phyloP scores from a whole-genome alignment of 2,888 invertebrate species.

The Exephanes ischioxanthus region DNA sequence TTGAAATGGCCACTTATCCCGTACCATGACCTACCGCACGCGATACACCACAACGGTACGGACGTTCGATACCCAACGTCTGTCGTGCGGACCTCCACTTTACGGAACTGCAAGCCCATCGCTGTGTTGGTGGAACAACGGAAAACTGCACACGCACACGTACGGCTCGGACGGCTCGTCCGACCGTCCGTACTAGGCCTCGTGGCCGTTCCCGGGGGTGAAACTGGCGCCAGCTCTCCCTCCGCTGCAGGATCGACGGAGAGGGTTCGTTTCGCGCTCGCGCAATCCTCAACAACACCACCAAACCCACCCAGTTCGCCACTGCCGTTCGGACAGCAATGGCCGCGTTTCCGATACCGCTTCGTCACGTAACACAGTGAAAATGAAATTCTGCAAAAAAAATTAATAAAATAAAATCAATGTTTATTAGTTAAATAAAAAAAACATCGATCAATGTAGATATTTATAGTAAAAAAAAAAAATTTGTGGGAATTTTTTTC shows the following conservation, averaged over 20 bases:
- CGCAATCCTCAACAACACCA: slow-evolving; percentile 54
- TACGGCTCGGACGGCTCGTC: not conserved
- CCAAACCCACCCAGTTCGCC: slow-evolving; percentile 65
- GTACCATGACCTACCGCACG: slow-evolving; percentile 62
- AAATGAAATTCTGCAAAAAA: not conserved
- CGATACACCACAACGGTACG: slow-evolving; percentile 24
- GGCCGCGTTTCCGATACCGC: slow-evolving; percentile 53
- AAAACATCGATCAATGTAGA: too few species aligned
- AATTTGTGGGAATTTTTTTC: too few species aligned
- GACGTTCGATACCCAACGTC: slow-evolving; percentile 49
- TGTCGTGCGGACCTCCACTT: slow-evolving; percentile 22
- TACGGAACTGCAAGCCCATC: slow-evolving; percentile 29
- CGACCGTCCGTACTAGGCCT: slow-evolving; percentile 13
- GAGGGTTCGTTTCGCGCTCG: slow-evolving; percentile 61
- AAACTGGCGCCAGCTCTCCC: slow-evolving; percentile 55
- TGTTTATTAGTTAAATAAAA: too few species aligned
- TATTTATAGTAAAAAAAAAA: too few species aligned
- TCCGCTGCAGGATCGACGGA: slow-evolving; percentile 34
- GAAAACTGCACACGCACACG: not conserved
- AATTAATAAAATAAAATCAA: not conserved
- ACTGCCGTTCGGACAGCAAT: slow-evolving; percentile 63
- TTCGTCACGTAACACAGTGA: slow-evolving; percentile 19
- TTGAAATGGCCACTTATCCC: slow-evolving; percentile 39
- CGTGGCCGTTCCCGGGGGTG: slow-evolving; percentile 8
- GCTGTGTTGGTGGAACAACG: not conserved